Base-by-base conservation (phyloP, 2,113 vertebrate species). In the Colinus virginianus region DNA sequence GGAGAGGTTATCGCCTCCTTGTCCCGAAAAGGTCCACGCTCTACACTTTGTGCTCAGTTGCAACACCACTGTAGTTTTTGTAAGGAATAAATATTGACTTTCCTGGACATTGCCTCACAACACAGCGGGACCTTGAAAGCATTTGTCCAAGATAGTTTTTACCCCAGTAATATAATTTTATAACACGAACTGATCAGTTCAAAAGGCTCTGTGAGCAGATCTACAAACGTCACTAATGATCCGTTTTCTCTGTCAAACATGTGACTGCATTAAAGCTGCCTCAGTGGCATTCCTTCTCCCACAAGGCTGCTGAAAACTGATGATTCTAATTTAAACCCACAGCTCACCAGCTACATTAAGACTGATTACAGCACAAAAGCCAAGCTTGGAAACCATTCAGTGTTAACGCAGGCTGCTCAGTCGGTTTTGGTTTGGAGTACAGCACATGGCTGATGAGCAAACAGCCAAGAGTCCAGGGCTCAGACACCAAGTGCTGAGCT, bases 21-120 rank as follows among this genome's bases (percentile, higher is more conserved):
- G 0, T 38, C 62, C 40, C 36, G 1, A 49, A 67, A 55, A 85
- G 55, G 55, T 34, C 76, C 72, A 26, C 16, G 1, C 48, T 80
- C 78, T 59, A 90, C 11, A 91, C 93, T 95, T 91, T 85, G 93
- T 20, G 91, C 89, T 83, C 34, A 0, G 46, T 93, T 95, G 93
- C 93, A 85, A 94, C 91, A 96, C 68, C 71, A 7, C 71, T 71
- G 89, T 38, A 74, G 71, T 84, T 93, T 96, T 96, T 89, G 84
- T 72, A 77, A 94, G 94, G 68, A 87, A 93, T 94, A 89, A 96
- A 95, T 96, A 96, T 95, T 96, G 94, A 96, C 95, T 92, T 91
- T 94, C 84, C 95, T 63, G 89, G 81, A 74, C 64, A 70, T 90
- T 92, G 93, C 95, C 82, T 95, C 87, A 91, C 10, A 32, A 90